phyloP scores from a whole-genome alignment of 2,113 vertebrate genomes.

The Pelecanoides urinatrix region DNA sequence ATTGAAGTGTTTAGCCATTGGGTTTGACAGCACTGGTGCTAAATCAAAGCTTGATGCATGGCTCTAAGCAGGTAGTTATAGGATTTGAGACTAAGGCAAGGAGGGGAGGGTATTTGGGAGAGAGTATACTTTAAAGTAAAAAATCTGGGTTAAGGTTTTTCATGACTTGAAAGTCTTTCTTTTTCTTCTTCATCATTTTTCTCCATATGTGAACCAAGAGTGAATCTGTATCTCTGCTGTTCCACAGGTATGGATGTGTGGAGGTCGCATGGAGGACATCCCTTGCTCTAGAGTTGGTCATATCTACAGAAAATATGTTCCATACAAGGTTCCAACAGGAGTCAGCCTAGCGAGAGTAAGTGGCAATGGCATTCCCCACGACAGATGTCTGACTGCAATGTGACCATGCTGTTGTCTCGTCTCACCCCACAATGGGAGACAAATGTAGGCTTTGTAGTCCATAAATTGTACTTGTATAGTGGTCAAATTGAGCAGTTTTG shows the following conservation, averaged over 20 bases:
- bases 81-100: background rate
- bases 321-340: slow-evolving; percentile 94
- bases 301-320: slow-evolving; percentile 97
- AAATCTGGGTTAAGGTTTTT: background rate
- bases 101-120: background rate
- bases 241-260: slow-evolving; percentile 84
- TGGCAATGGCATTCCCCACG: background rate
- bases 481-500: background rate
- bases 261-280: slow-evolving; percentile 83
- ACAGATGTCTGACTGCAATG: background rate
- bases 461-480: background rate
- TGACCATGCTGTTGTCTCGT: background rate
- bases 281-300: slow-evolving; percentile 96
- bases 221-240: background rate
- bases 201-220: background rate
- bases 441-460: background rate
- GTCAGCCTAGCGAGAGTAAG: slow-evolving; percentile 92
- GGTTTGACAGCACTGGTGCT: background rate
- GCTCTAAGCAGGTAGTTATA: background rate
- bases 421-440: background rate
- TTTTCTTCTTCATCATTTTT: background rate
- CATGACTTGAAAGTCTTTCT: background rate
- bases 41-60: slow-evolving; percentile 10
- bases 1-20: background rate
- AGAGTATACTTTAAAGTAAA: background rate